Conservation (phyloP, 2,888 invertebrate genomes). For the Saturnia japonica region DNA sequence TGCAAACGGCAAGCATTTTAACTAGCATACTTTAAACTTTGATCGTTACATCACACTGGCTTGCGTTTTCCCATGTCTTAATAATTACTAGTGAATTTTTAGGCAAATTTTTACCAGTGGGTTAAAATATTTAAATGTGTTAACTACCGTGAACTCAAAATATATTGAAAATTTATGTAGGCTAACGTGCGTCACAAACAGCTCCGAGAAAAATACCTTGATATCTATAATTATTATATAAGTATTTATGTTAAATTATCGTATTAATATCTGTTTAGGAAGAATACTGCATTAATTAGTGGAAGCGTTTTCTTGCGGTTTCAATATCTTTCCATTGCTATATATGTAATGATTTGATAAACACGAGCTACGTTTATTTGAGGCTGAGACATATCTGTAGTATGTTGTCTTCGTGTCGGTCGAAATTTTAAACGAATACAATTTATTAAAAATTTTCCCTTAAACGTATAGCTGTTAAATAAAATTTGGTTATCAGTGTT, state of each 20-base stretch:
- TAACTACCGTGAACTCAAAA: background rate
- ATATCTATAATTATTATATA: background rate
- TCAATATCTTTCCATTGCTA: slow-evolving; percentile 9
- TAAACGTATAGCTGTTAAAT: background rate
- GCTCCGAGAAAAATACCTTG: background rate
- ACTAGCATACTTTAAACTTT: too few species aligned
- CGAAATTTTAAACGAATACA: too few species aligned
- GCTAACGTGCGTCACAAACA: background rate
- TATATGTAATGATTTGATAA: background rate
- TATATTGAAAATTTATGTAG: background rate
- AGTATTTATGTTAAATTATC: slow-evolving; percentile 4
- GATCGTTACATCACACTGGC: too few species aligned
- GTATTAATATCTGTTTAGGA: slow-evolving; percentile 1
- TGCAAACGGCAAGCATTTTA: too few species aligned
- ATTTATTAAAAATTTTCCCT: too few species aligned
- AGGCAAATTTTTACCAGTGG: too few species aligned
- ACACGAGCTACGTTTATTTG: background rate
- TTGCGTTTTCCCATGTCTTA: too few species aligned
- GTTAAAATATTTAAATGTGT: too few species aligned
- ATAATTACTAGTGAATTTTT: too few species aligned
- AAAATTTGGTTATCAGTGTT: background rate
- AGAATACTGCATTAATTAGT: background rate
- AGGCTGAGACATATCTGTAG: background rate
- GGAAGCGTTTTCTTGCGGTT: slow-evolving; percentile 10
- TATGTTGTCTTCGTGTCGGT: background rate